phyloP scores from a whole-genome alignment of 2,888 invertebrate species.

The Alloscopus bannaensis region DNA sequence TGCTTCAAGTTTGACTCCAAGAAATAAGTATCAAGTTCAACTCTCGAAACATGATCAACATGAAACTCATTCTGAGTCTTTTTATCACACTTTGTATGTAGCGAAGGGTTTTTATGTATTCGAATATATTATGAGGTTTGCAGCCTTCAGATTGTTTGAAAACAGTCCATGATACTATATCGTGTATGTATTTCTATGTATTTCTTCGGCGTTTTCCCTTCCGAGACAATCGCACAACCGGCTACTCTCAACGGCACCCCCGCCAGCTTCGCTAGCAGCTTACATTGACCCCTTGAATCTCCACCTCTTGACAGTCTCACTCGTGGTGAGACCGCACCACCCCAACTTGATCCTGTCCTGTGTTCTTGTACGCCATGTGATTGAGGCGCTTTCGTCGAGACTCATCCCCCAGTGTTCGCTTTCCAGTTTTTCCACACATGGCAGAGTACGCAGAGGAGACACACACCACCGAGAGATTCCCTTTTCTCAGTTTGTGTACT shows the following conservation, averaged over 20 bases:
- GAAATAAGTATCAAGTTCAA: conserved; percentile 9
- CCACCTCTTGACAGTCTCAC: conserved; percentile 11
- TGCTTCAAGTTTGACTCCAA: neutral
- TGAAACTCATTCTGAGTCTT: too few species aligned
- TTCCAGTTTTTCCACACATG: conserved; percentile 24
- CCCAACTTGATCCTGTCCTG: conserved; percentile 24
- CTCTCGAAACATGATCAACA: conserved; percentile 12
- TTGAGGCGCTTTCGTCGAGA: conserved; percentile 39
- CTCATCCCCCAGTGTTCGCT: conserved; percentile 5
- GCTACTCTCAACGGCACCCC: conserved; percentile 50
- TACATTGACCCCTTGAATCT: conserved; percentile 46
- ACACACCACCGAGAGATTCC: too few species aligned
- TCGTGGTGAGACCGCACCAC: conserved; percentile 19
- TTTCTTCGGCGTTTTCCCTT: conserved; percentile 42
- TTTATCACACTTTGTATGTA: too few species aligned
- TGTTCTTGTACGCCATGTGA: conserved; percentile 47
- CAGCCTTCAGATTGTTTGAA: too few species aligned
- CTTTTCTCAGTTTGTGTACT: neutral
- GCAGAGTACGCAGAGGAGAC: neutral
- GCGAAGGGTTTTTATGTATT: too few species aligned
- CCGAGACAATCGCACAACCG: conserved; percentile 55
- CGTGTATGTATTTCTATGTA: conserved; percentile 1
- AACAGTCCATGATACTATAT: too few species aligned
- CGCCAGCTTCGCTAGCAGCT: conserved; percentile 48
- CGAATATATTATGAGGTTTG: too few species aligned